phyloP scores from a whole-genome alignment of 1,140 invertebrate genomes.

The Subanguina moxae region DNA sequence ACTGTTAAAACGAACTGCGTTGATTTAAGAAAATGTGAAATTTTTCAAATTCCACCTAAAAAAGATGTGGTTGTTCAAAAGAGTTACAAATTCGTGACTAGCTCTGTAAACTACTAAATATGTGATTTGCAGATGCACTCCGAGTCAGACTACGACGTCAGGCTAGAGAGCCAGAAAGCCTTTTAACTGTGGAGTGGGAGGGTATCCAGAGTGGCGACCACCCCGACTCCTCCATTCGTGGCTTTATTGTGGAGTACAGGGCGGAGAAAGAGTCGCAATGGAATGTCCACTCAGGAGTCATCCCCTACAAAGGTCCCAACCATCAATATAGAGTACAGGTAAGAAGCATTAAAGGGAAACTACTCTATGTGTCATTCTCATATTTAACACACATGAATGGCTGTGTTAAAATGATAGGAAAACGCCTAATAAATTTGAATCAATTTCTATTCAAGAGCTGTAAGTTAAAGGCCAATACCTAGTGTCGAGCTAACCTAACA shows the following conservation, averaged over 20 bases:
- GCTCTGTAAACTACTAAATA: background rate
- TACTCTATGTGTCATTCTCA: too few species aligned
- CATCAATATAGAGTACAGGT: constrained; percentile 59
- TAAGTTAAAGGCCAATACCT: too few species aligned
- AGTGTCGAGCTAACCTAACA: too few species aligned
- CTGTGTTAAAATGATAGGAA: too few species aligned
- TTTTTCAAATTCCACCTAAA: background rate
- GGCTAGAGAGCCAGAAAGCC: constrained; percentile 34
- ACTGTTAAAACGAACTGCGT: background rate
- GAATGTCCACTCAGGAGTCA: constrained; percentile 55
- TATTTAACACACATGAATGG: too few species aligned
- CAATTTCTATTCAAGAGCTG: too few species aligned
- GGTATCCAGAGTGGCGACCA: constrained; percentile 59
- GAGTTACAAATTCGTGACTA: background rate
- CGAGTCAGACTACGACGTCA: constrained; percentile 14
- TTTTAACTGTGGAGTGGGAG: constrained; percentile 59
- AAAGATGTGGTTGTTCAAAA: background rate
- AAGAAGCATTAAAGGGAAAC: background rate
- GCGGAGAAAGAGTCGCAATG: constrained; percentile 55
- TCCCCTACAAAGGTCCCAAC: constrained; percentile 58
- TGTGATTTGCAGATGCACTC: background rate
- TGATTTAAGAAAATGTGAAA: background rate
- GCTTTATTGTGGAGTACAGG: constrained; percentile 59
- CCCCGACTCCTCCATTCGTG: constrained; percentile 53
- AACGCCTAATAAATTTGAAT: too few species aligned